These are phyloP conservation scores for Brachyistius frenatus DNA, from an alignment of 2,113 vertebrate genomes.

Conservation along the genomic window DNA sequence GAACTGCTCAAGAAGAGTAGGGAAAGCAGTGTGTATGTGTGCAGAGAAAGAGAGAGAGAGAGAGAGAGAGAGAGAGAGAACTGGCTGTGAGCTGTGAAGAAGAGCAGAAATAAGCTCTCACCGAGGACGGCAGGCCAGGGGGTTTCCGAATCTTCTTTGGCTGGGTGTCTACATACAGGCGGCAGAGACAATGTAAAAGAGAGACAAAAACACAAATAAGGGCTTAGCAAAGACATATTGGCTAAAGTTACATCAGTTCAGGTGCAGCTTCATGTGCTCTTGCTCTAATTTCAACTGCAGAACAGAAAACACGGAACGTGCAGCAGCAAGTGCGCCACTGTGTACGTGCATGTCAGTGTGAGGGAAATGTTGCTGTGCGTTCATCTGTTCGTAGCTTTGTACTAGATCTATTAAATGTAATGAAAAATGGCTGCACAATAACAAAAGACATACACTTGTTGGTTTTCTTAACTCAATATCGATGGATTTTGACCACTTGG, in stretches of 20 bases:
- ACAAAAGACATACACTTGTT: too few relatives aligned
- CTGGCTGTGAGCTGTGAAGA: constrained; percentile 55
- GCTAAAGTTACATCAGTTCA: constrained; percentile 22
- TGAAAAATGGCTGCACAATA: too few relatives aligned
- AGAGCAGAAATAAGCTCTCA: constrained; percentile 83
- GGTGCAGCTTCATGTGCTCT: neutral
- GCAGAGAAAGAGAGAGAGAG: constrained; percentile 6
- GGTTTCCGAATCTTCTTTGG: constrained; percentile 99
- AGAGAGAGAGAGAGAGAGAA: constrained; percentile 23
- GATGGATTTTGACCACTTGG: neutral
- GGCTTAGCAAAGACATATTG: constrained; percentile 33
- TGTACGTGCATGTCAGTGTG: neutral
- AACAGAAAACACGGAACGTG: constrained; percentile 2
- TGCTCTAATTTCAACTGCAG: constrained; percentile 12
- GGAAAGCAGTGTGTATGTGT: constrained; percentile 25
- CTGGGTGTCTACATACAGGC: constrained; percentile 87
- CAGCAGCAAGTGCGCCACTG: neutral
- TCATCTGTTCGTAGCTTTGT: constrained; percentile 1
- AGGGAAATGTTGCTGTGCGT: neutral
- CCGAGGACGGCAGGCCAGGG: constrained; percentile 97
- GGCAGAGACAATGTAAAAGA: neutral
- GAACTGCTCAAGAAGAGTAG: constrained; percentile 69
- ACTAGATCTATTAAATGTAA: neutral
- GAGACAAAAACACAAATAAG: constrained; percentile 42
- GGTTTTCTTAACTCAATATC: neutral